phyloP scores from a whole-genome alignment of 1,140 invertebrate genomes.

The Euura saliciscinereae region DNA sequence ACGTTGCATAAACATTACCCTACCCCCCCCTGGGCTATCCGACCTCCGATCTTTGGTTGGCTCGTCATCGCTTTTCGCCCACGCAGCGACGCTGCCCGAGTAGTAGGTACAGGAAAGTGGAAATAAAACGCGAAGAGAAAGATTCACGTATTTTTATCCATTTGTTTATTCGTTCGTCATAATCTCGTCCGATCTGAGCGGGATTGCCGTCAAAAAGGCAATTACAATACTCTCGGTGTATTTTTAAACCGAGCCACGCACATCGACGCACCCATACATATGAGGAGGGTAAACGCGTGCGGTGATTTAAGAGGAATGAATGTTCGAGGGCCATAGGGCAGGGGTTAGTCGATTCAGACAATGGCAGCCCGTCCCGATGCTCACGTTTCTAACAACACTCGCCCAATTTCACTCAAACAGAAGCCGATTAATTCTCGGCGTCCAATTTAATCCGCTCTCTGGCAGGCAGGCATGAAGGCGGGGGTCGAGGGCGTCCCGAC shows the following conservation, averaged over 20 bases:
- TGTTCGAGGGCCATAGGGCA: constrained; percentile 27
- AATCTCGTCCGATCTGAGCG: too few relatives aligned
- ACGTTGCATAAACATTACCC: constrained; percentile 49
- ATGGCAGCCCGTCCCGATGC: constrained; percentile 35
- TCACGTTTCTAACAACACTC: constrained; percentile 58
- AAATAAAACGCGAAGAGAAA: too few relatives aligned
- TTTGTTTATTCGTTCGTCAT: too few relatives aligned
- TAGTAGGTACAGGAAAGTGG: too few relatives aligned
- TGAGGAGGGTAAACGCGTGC: too few relatives aligned
- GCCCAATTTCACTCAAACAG: constrained; percentile 63
- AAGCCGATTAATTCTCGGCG: constrained; percentile 61
- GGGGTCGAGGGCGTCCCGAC: constrained; percentile 4
- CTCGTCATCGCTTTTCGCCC: background rate
- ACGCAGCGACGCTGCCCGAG: background rate
- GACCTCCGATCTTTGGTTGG: constrained; percentile 37
- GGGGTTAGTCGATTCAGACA: constrained; percentile 40
- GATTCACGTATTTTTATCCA: too few relatives aligned
- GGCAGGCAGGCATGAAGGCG: constrained; percentile 17
- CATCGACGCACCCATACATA: too few relatives aligned
- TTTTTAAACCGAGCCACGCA: too few relatives aligned
- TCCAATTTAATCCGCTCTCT: constrained; percentile 57
- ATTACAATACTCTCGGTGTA: too few relatives aligned
- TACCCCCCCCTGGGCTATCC: too few relatives aligned
- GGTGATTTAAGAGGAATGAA: constrained; percentile 34
- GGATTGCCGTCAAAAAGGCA: too few relatives aligned